Base-by-base conservation (phyloP, 2,888 invertebrate genomes). In the Ophion ellenae region DNA sequence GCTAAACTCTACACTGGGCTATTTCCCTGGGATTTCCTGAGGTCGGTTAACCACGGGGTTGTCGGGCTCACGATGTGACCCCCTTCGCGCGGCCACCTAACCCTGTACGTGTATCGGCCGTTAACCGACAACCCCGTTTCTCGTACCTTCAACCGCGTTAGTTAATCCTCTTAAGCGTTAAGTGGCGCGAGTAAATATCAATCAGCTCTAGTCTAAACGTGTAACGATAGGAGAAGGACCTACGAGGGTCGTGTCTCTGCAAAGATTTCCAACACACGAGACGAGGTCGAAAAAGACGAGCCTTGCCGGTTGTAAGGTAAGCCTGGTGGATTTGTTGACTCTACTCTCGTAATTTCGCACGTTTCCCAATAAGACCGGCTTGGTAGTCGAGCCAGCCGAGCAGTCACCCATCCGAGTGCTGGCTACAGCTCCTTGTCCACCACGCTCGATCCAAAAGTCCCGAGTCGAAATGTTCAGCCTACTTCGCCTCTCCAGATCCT, bases 161-260 rank as follows among this genome's bases (percentile, higher is more conserved):
- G 91, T 90, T 92, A 92, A 93, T 93, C 93, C 93, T 92, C 93
- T 93, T 92, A 92, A 92, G 91, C 91, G 92, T 90, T 90, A 90
- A 91, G 91, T 90, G 91, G 89, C 90, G 90, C 90, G 91, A 90
- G 91, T 92, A 92, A 93, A 92, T 93, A 93, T 93, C 93, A 93
- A 93, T 93, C 92, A 92, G 91, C 88, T 89, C 90, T 90, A 83
- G 71, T 88, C 89, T 89, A 90, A 63, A 20, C 63, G 70, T 74
- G 69, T 47, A 71, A 64, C 70, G 63, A 64, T 6, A 64, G n/a
- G 61, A 69, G 61, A 64, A 45, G 59, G 66, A 61, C 67, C 71
- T 24, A 59, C 36, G 59, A 7, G 9, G 14, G 7, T 45, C 9
- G 28, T 70, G 24, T 70, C 10, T 28, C 6, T 57, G 17, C n/a